Conservation (phyloP, 2,113 vertebrate species). For the Albula glossodonta region DNA sequence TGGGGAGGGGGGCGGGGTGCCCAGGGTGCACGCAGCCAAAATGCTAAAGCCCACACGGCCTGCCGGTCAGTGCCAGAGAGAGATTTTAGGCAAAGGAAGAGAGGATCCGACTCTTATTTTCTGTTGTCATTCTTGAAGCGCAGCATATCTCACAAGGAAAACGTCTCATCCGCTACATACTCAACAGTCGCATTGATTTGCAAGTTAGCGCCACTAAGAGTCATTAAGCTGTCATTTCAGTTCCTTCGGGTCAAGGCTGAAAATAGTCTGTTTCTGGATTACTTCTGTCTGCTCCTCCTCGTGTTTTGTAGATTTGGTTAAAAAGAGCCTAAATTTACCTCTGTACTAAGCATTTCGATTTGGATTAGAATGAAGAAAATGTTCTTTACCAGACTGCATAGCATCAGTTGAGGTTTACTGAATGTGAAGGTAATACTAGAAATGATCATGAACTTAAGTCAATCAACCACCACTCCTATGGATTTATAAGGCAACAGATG, state of each 20-base stretch:
- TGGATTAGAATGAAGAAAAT: not conserved
- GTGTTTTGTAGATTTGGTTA: not conserved
- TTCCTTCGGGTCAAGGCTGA: not conserved
- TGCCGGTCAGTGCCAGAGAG: constrained; percentile 35
- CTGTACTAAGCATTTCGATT: not conserved
- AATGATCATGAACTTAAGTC: not conserved
- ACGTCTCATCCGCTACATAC: not conserved
- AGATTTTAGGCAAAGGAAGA: too few relatives aligned
- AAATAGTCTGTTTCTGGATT: not conserved
- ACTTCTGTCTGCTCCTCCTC: not conserved
- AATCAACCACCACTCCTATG: too few relatives aligned
- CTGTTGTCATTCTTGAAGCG: not conserved
- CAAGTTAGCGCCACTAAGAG: not conserved
- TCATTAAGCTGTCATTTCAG: not conserved
- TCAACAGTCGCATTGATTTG: not conserved
- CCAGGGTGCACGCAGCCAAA: constrained; percentile 23
- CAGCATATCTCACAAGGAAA: not conserved
- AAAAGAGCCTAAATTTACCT: not conserved
- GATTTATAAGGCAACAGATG: too few relatives aligned
- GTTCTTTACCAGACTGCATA: too few relatives aligned
- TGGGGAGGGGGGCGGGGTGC: too few relatives aligned
- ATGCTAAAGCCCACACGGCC: constrained; percentile 55
- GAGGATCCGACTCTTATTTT: not conserved
- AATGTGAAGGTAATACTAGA: not conserved
- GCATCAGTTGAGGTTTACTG: not conserved